Conservation (phyloP, 2,888 invertebrate genomes). For the Adela reaumurella region DNA sequence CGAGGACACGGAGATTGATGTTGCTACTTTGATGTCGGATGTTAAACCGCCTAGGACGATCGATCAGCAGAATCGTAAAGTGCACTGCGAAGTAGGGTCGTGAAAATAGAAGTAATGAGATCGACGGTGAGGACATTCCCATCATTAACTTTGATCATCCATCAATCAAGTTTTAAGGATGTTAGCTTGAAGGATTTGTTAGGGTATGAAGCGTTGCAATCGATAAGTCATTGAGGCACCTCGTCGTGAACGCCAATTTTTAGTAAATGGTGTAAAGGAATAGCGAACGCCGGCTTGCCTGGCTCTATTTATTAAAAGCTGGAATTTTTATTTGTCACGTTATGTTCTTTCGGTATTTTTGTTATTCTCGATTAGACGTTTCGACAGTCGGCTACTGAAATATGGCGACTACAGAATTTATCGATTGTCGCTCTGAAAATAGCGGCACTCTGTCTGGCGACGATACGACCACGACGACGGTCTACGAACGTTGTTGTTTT, state of each 20-base stretch:
- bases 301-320: conserved; percentile 16
- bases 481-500: not conserved
- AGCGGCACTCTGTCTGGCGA: not conserved
- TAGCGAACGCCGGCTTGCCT: not conserved
- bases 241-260: not conserved
- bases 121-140: not conserved
- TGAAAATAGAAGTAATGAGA: too few species aligned
- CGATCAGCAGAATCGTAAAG: too few species aligned
- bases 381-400: not conserved
- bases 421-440: not conserved
- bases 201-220: not conserved
- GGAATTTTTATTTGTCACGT: conserved; percentile 39
- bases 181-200: not conserved
- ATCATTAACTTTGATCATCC: not conserved
- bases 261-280: too few species aligned
- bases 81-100: too few species aligned
- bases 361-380: conserved; percentile 28
- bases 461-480: not conserved
- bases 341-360: conserved; percentile 34
- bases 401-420: not conserved
- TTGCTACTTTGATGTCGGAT: not conserved
- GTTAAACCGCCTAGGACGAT: too few species aligned
- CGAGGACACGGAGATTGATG: not conserved
- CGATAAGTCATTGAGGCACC: not conserved
- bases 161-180: not conserved